Percentiles rank a stretch among this genome's conserved stretches.
Conservation (phyloP, 2,888 invertebrate species). For the Eueremaeus valkanovi region DNA sequence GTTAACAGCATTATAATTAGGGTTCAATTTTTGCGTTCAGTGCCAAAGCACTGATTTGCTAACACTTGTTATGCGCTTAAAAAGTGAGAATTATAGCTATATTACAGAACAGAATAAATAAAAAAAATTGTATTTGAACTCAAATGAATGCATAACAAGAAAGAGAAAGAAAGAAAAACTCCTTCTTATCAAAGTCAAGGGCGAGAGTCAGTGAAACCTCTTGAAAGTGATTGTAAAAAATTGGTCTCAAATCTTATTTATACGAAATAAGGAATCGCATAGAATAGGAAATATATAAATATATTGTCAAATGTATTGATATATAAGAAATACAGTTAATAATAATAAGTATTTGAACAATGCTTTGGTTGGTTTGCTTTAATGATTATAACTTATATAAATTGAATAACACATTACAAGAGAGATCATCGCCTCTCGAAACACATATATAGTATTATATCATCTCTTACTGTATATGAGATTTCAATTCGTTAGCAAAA, state of each 20-base stretch:
- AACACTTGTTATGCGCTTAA: neutral
- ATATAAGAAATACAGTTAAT: neutral
- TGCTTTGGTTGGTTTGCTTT: constrained; percentile 14
- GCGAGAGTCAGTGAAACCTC: neutral
- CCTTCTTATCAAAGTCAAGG: neutral
- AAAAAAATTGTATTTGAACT: neutral
- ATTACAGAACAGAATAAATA: neutral
- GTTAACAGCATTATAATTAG: constrained; percentile 1
- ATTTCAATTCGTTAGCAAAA: neutral
- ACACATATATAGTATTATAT: neutral
- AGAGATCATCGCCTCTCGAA: neutral
- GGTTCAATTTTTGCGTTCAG: neutral
- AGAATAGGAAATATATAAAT: neutral
- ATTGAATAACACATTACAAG: constrained; percentile 13
- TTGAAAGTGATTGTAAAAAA: constrained; percentile 10
- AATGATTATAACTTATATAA: constrained; percentile 6
- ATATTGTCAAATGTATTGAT: neutral
- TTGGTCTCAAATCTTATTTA: neutral
- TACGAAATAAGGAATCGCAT: neutral
- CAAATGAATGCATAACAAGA: neutral
- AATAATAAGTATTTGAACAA: constrained; percentile 19
- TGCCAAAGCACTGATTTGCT: neutral
- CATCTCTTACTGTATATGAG: neutral
- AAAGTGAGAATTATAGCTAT: constrained; percentile 7
- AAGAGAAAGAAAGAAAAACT: neutral